phyloP scores from a whole-genome alignment of 2,797 vertebrate genomes.

The Hyperoplus lanceolatus region DNA sequence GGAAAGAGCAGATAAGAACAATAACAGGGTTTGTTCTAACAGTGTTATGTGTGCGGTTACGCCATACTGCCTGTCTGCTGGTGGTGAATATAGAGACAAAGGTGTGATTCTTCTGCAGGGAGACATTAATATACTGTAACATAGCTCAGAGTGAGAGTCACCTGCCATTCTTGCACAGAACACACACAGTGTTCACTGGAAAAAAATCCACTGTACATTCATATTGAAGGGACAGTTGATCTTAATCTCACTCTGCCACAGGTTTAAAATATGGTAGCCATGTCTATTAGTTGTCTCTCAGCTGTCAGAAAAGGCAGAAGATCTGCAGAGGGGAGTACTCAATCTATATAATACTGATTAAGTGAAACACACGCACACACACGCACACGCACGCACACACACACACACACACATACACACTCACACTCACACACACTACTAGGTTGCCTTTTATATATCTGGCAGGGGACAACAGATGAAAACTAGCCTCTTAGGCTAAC shows the following conservation, averaged over 20 bases:
- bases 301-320: constrained; percentile 23
- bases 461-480: too few relatives aligned
- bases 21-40: constrained; percentile 42
- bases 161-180: constrained; percentile 15
- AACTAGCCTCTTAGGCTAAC: too few relatives aligned
- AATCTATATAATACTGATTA: neutral
- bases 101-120: constrained; percentile 53
- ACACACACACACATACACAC: too few relatives aligned
- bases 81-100: constrained; percentile 46
- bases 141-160: constrained; percentile 33
- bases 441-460: too few relatives aligned
- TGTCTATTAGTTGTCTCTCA: constrained; percentile 29
- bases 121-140: constrained; percentile 25
- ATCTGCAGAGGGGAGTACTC: neutral
- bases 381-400: neutral
- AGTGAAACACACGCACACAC: neutral
- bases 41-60: constrained; percentile 17
- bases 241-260: constrained; percentile 10
- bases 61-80: constrained; percentile 22
- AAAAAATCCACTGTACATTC: too few relatives aligned
- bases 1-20: constrained; percentile 30
- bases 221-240: neutral
- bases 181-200: constrained; percentile 1
- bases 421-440: too few relatives aligned
- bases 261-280: neutral